Percentiles rank a stretch among this genome's conserved stretches.
phyloP scores from a whole-genome alignment of 35 echinoderm and acorn worm species.

The Lytechinus pictus region DNA sequence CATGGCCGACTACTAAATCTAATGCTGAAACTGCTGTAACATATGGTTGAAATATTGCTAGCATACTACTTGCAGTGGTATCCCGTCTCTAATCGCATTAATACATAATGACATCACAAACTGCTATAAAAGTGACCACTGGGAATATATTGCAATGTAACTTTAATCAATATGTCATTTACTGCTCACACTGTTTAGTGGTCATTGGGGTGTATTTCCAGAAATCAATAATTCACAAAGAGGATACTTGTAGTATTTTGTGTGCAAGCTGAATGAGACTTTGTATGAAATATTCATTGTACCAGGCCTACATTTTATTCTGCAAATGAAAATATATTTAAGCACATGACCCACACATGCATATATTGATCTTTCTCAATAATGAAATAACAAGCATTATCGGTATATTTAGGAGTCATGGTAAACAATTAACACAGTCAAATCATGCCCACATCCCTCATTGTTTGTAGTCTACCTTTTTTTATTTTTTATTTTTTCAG shows the following conservation, averaged over 20 bases:
- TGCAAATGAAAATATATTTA: no score
- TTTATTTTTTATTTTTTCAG: no score
- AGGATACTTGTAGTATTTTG: not conserved
- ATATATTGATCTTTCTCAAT: no score
- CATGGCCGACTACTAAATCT: not conserved
- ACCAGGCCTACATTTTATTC: not conserved
- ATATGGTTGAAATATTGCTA: not conserved
- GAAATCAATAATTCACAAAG: not conserved
- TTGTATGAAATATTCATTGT: not conserved
- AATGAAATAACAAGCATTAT: no score
- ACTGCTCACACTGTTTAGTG: not conserved
- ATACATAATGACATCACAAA: conserved; percentile 14
- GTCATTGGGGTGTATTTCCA: not conserved
- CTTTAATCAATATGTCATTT: conserved; percentile 5
- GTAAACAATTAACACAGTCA: no score
- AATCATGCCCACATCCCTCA: no score
- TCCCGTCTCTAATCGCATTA: not conserved
- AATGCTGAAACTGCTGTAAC: not conserved
- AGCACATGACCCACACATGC: no score
- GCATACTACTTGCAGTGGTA: not conserved
- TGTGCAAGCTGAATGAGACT: not conserved
- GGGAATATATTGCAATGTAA: conserved; percentile 2
- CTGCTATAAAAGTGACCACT: not conserved
- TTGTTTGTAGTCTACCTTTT: no score
- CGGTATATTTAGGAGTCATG: no score